Evolutionary conservation across 2,888 invertebrate genomes (phyloP).

Genomic region (Drosophila barbarae): DNA sequence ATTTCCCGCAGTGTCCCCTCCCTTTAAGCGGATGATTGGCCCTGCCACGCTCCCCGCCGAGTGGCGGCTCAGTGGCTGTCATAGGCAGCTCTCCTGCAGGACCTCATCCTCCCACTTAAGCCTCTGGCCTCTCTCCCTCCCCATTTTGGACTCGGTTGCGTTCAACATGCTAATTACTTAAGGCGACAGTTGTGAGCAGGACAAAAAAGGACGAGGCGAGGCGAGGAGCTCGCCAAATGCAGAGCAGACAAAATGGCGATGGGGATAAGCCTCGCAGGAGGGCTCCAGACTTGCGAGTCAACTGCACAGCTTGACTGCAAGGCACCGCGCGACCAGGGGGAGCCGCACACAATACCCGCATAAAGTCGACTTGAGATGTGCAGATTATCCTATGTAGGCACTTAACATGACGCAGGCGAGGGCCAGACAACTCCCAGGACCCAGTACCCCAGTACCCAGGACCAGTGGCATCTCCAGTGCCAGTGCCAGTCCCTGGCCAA

Average conservation of each 20-base stretch:
- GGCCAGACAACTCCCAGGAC: conserved; percentile 29
- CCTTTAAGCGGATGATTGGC: conserved; percentile 20
- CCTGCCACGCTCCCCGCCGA: conserved; percentile 13
- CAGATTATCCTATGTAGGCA: conserved; percentile 75
- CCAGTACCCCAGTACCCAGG: not conserved
- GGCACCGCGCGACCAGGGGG: conserved; percentile 13
- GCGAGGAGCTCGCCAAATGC: conserved; percentile 45
- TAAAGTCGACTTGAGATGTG: conserved; percentile 69
- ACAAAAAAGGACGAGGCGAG: conserved; percentile 34
- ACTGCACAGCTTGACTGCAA: conserved; percentile 40
- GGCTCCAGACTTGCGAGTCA: conserved; percentile 35
- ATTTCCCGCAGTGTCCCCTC: not conserved
- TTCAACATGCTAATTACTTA: conserved; percentile 62
- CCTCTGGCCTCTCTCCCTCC: not conserved
- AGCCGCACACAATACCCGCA: conserved; percentile 50
- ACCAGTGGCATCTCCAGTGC: conserved; percentile 5
- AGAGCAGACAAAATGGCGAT: conserved; percentile 40
- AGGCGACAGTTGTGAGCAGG: conserved; percentile 41
- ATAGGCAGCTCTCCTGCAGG: conserved; percentile 8
- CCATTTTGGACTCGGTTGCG: conserved; percentile 11
- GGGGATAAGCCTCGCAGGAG: conserved; percentile 38
- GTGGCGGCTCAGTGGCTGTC: conserved; percentile 29
- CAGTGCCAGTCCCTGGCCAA: conserved; percentile 10
- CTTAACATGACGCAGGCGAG: conserved; percentile 56
- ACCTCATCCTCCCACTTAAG: conserved; percentile 1